These are phyloP conservation scores for Psylliodes chrysocephalus DNA, from an alignment of 2,888 invertebrate species.

Conservation along the genomic window DNA sequence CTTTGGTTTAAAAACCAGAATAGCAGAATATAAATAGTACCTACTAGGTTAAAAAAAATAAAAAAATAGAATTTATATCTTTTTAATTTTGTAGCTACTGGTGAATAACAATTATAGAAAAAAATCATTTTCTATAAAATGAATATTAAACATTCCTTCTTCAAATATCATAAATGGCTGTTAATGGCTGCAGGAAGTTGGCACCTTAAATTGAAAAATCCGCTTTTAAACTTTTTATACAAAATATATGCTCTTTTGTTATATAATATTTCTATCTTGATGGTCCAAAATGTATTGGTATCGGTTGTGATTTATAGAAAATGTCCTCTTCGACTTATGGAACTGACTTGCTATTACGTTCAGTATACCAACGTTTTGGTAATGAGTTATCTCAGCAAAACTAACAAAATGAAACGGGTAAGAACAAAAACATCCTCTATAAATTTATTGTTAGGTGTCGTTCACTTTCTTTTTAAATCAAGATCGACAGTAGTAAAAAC, in stretches of 20 bases:
- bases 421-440: no score
- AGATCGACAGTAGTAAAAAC: no score
- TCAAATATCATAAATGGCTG: conserved; percentile 26
- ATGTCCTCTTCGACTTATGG: conserved; percentile 23
- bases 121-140: not conserved
- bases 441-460: no score
- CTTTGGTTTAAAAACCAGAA: no score
- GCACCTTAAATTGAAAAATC: conserved; percentile 28
- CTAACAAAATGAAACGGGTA: conserved; percentile 21
- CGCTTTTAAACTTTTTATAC: conserved; percentile 13
- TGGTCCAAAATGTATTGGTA: conserved; percentile 25
- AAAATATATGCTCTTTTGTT: conserved; percentile 21
- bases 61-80: no score
- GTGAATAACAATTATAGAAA: no score
- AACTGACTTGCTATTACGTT: conserved; percentile 26
- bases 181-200: conserved; percentile 34
- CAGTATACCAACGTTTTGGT: conserved; percentile 31
- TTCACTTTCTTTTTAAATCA: no score
- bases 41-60: no score
- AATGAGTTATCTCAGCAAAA: conserved; percentile 26
- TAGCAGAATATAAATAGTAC: no score
- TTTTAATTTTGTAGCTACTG: no score
- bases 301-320: conserved; percentile 21
- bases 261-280: conserved; percentile 20
- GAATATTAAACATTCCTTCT: conserved; percentile 20